Conservation (phyloP, 2,797 vertebrate species). For the Synaphobranchus kaupii region DNA sequence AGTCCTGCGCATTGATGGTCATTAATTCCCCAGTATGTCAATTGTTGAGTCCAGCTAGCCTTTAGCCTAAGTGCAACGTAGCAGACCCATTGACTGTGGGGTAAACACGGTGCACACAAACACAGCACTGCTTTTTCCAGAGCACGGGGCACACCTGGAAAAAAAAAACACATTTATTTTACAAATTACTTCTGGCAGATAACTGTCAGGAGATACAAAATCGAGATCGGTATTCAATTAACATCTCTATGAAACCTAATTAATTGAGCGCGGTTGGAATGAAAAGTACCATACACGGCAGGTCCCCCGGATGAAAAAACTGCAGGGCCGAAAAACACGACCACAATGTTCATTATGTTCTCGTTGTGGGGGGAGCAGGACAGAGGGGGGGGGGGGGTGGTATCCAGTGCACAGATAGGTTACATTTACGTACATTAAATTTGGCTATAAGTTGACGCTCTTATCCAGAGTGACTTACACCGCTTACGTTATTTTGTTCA, state of each 20-base stretch:
- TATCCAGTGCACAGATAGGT: no score
- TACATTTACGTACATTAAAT: no score
- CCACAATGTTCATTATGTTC: no score
- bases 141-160: not conserved
- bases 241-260: not conserved
- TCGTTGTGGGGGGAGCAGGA: no score
- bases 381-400: no score
- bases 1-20: not conserved
- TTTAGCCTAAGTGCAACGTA: not conserved
- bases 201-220: not conserved
- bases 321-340: not conserved
- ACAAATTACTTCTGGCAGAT: not conserved
- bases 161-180: not conserved
- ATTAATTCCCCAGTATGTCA: not conserved
- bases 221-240: not conserved
- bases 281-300: not conserved
- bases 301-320: not conserved
- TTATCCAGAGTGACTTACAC: no score
- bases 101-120: not conserved
- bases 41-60: not conserved
- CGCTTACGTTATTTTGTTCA: no score
- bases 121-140: not conserved
- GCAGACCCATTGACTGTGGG: no score
- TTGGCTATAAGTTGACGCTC: no score
- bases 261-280: not conserved